These are phyloP conservation scores for Anguilla japonica DNA, from an alignment of 2,113 vertebrate species.

Conservation along the genomic window DNA sequence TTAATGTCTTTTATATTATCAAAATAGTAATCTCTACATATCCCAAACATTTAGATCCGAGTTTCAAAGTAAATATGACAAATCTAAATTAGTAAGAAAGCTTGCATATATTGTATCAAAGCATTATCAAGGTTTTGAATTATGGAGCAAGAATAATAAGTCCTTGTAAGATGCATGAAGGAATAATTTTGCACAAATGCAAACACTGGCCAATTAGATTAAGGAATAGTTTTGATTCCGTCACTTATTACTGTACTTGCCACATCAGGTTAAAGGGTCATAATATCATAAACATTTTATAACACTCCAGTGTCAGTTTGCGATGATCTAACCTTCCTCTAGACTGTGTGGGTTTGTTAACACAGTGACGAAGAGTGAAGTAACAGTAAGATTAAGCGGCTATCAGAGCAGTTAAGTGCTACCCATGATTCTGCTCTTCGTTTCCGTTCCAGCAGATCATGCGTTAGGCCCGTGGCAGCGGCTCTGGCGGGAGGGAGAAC, in stretches of 20 bases:
- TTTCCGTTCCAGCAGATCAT: neutral
- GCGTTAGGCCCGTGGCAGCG: slow-evolving; percentile 26
- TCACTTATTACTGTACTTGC: neutral
- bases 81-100: too few relatives aligned
- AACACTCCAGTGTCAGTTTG: neutral
- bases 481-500: slow-evolving; percentile 37
- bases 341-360: neutral
- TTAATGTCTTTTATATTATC: neutral
- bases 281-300: neutral
- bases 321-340: neutral
- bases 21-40: too few relatives aligned
- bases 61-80: too few relatives aligned
- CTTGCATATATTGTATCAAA: too few relatives aligned
- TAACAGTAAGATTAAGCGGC: neutral
- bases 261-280: neutral
- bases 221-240: neutral
- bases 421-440: neutral
- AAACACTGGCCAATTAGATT: neutral
- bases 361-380: neutral
- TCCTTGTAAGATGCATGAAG: neutral
- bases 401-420: neutral
- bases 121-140: neutral
- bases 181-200: neutral
- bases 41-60: too few relatives aligned
- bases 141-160: neutral